Conservation (phyloP, 2,888 invertebrate species). For the Tuta absoluta region DNA sequence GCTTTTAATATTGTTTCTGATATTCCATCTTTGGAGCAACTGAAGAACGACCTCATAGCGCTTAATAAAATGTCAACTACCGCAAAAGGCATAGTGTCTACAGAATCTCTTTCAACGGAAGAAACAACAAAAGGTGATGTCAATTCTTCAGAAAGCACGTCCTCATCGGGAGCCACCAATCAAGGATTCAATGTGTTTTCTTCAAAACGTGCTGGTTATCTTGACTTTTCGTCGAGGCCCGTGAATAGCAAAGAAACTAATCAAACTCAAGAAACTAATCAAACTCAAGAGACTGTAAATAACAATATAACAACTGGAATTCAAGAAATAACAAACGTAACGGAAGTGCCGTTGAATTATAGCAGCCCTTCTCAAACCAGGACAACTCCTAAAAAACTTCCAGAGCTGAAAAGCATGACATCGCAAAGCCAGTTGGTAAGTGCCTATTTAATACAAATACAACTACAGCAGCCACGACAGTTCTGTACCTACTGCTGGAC, state of each 20-base stretch:
- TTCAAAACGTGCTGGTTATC: slow-evolving; percentile 63
- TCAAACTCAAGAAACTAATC: not conserved
- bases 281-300: too few relatives aligned
- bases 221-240: slow-evolving; percentile 53
- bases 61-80: slow-evolving; percentile 28
- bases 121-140: slow-evolving; percentile 22
- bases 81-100: not conserved
- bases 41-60: slow-evolving; percentile 42
- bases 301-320: not conserved
- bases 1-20: slow-evolving; percentile 41
- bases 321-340: not conserved
- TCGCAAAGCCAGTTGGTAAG: slow-evolving; percentile 66
- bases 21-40: slow-evolving; percentile 47
- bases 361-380: slow-evolving; percentile 29
- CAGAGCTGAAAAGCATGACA: slow-evolving; percentile 34
- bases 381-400: slow-evolving; percentile 29
- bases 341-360: slow-evolving; percentile 17
- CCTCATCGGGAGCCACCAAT: slow-evolving; percentile 16
- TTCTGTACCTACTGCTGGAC: too few relatives aligned
- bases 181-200: slow-evolving; percentile 47
- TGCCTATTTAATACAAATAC: not conserved
- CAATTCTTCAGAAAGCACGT: not conserved
- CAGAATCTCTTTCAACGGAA: slow-evolving; percentile 3
- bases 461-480: too few relatives aligned
- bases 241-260: not conserved